Evolutionary conservation across 2,888 invertebrate genomes (phyloP), one percentile per base, ranked within the genome.

Genomic region (Amiota minor): DNA sequence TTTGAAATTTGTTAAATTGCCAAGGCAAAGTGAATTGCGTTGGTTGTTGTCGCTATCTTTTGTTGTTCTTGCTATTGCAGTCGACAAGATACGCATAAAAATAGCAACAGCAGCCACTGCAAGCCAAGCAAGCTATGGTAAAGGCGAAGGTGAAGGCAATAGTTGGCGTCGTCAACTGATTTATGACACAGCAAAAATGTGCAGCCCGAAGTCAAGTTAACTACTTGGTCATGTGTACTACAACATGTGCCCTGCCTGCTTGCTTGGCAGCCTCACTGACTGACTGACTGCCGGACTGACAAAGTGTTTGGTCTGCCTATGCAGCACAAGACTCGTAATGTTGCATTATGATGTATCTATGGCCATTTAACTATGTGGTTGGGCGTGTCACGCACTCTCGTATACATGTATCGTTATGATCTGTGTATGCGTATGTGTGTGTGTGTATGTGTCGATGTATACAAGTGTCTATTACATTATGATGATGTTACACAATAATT

Each of bases 381-480:
- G 64, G 64, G 64, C 64, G 64, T 65, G 47, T 14, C 64, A 45
- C 47, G 46, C 35, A 35, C 35, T 35, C 35, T 35, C 6, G 6
- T 4, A 8, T 35, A 35, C 35, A 35, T 35, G 4, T 35, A 35
- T 35, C 35, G 2, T 1, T 35, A 6, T 6, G n/a, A 35, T 35
- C 4, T 2, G 35, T 35, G 35, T 3, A 1, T 2, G 23, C 3
- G 23, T 23, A 3, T 23, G 23, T 23, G 23, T 3, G 23, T 23
- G 3, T 23, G 2, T 35, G 35, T n/a, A n/a, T n/a, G n/a, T n/a
- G n/a, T n/a, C n/a, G n/a, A n/a, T 35, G 35, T 35, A 35, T 35
- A 35, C 35, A 35, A 47, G 45, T 47, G 79, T 78, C 84, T 76
- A 83, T 84, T 84, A 82, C 77, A 81, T 84, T 83, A 84, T 83